Base-by-base conservation (phyloP, 2,113 vertebrate genomes). In the Xiphophorus couchianus region DNA sequence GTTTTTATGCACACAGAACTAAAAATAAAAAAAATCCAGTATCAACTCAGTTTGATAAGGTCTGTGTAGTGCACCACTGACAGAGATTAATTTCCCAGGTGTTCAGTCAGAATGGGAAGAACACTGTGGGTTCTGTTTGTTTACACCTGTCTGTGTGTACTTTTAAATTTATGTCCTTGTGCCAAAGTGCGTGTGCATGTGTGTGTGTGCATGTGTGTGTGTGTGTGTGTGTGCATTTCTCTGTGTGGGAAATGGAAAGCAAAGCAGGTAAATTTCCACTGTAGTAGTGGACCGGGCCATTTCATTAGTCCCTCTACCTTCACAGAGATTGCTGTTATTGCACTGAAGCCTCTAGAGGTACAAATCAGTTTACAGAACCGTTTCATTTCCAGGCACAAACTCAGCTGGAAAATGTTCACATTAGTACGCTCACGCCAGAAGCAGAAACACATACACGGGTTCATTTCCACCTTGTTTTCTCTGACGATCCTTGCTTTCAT, bases 251-350 rank as follows among this genome's bases (percentile, higher is more conserved):
- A 39, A 58, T 48, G 31, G 58, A 76, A 71, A 30, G 1, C 25
- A 67, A 70, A 61, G 33, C 77, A 44, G 73, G 81, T 82, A 77
- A 0, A 81, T 84, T 87, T 90, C 81, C 87, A 83, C 69, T 22
- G 66, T 66, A 30, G 71, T 8, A 0, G 28, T 8, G 39, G 17
- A 66, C 39, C 62, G 60, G 13, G 48, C n/a, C 29, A 35, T 25
- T 28, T 13, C 19, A 62, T 81, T 42, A 35, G 72, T 73, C 75
- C 67, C 74, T 71, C 65, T 2, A 64, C 88, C 70, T 75, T 75
- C 33, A 73, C 33, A 0, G 22, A 19, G 61, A 66, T 14, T 67
- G 39, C 81, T 77, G 37, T 42, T 27, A 11, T 42, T 39, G 28
- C 19, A 48, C 39, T 63, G 63, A 71, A 33, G 68, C 30, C 62